Base-by-base conservation (phyloP, 1,140 invertebrate species). In the Portunus trituberculatus region DNA sequence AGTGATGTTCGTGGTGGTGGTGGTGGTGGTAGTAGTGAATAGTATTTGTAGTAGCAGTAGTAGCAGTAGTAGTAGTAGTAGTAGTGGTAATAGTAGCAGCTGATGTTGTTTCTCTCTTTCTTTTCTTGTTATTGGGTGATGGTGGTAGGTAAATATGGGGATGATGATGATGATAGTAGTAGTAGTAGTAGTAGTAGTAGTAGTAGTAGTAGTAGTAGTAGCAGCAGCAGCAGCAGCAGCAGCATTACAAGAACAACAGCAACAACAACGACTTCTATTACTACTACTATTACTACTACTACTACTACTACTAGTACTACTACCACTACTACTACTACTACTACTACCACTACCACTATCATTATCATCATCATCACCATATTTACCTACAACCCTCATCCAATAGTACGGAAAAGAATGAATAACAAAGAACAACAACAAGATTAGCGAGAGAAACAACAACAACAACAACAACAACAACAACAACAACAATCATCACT, bases 251-350 rank as follows among this genome's bases (percentile, higher is more conserved):
- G 12, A 76, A 76, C 67, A 20, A 76, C 67, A 20, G 20, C 67
- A 1, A n/a, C 67, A 20, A 59, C 52, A 14, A 59, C 52, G 6
- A 52, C 48, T 52, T 7, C 48, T 52, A 52, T 14, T 52, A 52
- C 48, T 52, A 52, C 48, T 52, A 52, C 48, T 52, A 76, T 20
- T 76, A 25, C 20, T 76, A 20, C 59, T 76, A 76, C 59, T 76
- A 76, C 67, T n/a, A 76, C 67, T 76, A 76, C 67, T 76, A 76
- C 67, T 76, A 76, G 10, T 76, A n/a, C 67, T 76, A 76, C 67
- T 76, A 76, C 67, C n/a, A 76, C 67, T 76, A 76, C 67, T 76
- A 76, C 67, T n/a, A 76, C 67, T 76, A 76, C 67, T 76, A 76
- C 67, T n/a, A 76, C 67, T n/a, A 76, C 67, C 20, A 76, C 67